phyloP scores from a whole-genome alignment of 2,888 invertebrate species.

The Nephrocerus scutellatus region DNA sequence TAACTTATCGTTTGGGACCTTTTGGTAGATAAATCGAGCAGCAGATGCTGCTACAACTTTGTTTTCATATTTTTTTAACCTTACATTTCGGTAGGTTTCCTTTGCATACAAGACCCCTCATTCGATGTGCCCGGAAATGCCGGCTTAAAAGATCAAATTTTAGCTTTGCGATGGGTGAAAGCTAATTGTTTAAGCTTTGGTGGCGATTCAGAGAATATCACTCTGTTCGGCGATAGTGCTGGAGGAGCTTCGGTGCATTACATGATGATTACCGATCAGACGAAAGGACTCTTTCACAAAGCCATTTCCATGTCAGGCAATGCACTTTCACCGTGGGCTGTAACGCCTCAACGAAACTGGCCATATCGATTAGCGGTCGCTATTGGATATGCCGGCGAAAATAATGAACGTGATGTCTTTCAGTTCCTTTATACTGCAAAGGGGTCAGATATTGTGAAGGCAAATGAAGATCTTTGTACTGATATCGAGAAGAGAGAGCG shows the following conservation, averaged over 20 bases:
- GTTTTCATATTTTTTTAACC: neutral
- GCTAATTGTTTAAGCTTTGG: slow-evolving; percentile 51
- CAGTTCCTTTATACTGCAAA: slow-evolving; percentile 41
- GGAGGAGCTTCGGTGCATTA: slow-evolving; percentile 50
- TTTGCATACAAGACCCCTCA: slow-evolving; percentile 48
- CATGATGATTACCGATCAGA: slow-evolving; percentile 50
- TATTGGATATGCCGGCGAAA: slow-evolving; percentile 38
- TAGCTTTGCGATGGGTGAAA: slow-evolving; percentile 51
- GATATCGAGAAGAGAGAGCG: slow-evolving; percentile 39
- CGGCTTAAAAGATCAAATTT: slow-evolving; percentile 51
- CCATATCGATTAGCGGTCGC: slow-evolving; percentile 40
- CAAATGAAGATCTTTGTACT: slow-evolving; percentile 38
- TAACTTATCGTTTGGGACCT: slow-evolving; percentile 51
- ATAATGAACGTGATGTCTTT: slow-evolving; percentile 42
- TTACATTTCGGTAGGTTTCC: slow-evolving; percentile 42
- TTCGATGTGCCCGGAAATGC: slow-evolving; percentile 52
- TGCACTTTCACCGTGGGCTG: slow-evolving; percentile 42
- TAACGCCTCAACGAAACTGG: slow-evolving; percentile 40
- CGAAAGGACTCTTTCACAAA: slow-evolving; percentile 45
- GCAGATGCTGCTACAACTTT: neutral
- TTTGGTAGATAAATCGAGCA: slow-evolving; percentile 33
- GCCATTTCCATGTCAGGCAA: slow-evolving; percentile 46
- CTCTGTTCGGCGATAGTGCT: slow-evolving; percentile 52
- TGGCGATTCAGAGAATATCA: slow-evolving; percentile 51
- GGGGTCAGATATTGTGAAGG: slow-evolving; percentile 37